Base-by-base conservation (phyloP, 2,888 invertebrate genomes). In the Ptychoptera albimana region DNA sequence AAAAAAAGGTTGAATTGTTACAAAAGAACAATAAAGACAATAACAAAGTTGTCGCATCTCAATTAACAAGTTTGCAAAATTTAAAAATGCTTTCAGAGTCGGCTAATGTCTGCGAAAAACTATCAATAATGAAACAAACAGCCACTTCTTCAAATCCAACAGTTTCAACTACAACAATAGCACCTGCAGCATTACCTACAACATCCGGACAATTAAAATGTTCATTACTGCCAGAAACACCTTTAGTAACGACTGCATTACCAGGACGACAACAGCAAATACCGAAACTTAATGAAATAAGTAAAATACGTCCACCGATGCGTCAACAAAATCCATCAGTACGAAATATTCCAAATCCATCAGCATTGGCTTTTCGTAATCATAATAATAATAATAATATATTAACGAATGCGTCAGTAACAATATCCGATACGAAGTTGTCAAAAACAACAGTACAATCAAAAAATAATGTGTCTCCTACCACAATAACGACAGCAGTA, bases 301-400 rank as follows among this genome's bases (percentile, higher is more conserved):
- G 57, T 6, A 60, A 61, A 51, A 52, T 56, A 41, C 57, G 56
- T 43, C 50, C 50, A 39, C 54, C 23, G 53, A 43, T 53, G 61
- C 69, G 56, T 11, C 65, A 62, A 12, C 65, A 65, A 49, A 77
- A 76, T 54, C 74, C 75, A 46, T 72, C 70, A 15, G 73, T 77
- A 23, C 63, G 77, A 37, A 75, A 73, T 52, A 77, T 77, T 49
- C 76, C 77, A 6, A 76, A 77, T 60, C 76, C 76, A 6, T 75
- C 75, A 43, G 66, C 73, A 8, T 51, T 77, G 51, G 69, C 74
- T 36, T 67, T 70, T 50, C 68, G 74, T 47, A 73, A 74, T 53
- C 67, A 68, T 40, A 39, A 23, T 36, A 44, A 32, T 36, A n/a
- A n/a, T n/a, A n/a, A 23, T 12, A 30, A 37, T 8, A 12, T 4